A percentile compares a stretch with the other conserved stretches of the same genome.
Evolutionary conservation across 2,113 vertebrate species (phyloP).

Genomic region (Motacilla tschutschensis): DNA sequence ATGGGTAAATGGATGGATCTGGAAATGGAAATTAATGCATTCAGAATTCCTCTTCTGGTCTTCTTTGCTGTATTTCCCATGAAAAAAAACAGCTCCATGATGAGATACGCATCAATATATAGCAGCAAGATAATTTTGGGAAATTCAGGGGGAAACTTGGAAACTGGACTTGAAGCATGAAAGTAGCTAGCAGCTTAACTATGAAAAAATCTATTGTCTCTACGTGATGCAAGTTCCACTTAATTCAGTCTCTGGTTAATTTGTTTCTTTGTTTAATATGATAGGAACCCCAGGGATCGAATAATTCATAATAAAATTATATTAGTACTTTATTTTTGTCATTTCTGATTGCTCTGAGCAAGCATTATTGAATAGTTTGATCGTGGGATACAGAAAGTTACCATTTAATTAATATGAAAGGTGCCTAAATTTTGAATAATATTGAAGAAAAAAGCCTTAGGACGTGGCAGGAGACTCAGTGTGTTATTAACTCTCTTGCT

Average conservation of each 20-base stretch:
- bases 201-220: constrained; percentile 39
- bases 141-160: neutral
- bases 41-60: neutral
- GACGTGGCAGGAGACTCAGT: constrained; percentile 2
- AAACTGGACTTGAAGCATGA: neutral
- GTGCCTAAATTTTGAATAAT: constrained; percentile 60
- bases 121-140: neutral
- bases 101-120: neutral
- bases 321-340: constrained; percentile 65
- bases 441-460: constrained; percentile 50
- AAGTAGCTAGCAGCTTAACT: constrained; percentile 27
- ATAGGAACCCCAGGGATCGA: constrained; percentile 63
- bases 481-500: constrained; percentile 39
- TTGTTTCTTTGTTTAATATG: constrained; percentile 68
- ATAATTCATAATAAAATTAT: constrained; percentile 64
- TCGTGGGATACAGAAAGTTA: constrained; percentile 49
- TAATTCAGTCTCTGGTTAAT: constrained; percentile 61
- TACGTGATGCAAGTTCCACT: constrained; percentile 46
- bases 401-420: constrained; percentile 65
- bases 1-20: neutral
- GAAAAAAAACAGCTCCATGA: neutral
- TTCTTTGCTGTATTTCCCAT: neutral
- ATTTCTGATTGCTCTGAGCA: constrained; percentile 56
- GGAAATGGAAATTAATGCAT: neutral
- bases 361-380: constrained; percentile 59